Conservation (phyloP, 2,113 vertebrate genomes). For the Dolichallabes microphthalmus region DNA sequence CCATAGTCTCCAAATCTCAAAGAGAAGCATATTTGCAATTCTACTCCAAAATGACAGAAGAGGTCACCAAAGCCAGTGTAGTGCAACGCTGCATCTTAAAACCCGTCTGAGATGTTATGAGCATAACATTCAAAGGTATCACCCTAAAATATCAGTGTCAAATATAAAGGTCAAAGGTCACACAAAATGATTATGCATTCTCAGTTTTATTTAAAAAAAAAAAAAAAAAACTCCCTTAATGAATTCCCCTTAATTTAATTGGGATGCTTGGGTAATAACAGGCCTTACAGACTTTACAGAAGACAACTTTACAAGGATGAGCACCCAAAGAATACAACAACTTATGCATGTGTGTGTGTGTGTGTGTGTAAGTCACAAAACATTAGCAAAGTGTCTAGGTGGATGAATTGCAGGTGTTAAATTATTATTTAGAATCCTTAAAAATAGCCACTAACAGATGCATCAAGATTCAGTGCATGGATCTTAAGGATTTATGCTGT, state of each 20-base stretch:
- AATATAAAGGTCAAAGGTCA: slow-evolving; percentile 3
- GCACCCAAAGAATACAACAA: no score
- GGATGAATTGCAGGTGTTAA: slow-evolving; percentile 40
- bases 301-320: background rate
- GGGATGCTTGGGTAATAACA: background rate
- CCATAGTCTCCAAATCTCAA: slow-evolving; percentile 43
- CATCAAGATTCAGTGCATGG: slow-evolving; percentile 32
- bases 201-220: background rate
- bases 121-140: background rate
- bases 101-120: slow-evolving; percentile 11
- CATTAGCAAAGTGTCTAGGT: slow-evolving; percentile 28
- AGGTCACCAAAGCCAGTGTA: slow-evolving; percentile 44
- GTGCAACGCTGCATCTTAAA: slow-evolving; percentile 37
- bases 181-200: background rate
- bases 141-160: background rate
- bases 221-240: background rate
- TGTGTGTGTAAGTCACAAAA: slow-evolving; percentile 17
- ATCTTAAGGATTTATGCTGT: slow-evolving; percentile 28
- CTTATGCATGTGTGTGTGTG: no score
- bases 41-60: slow-evolving; percentile 30
- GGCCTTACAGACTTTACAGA: background rate
- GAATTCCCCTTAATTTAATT: background rate
- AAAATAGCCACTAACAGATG: slow-evolving; percentile 32
- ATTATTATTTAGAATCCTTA: slow-evolving; percentile 20
- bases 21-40: slow-evolving; percentile 53